These are phyloP conservation scores for Diarsia mendica DNA, from an alignment of 2,888 invertebrate genomes.

Conservation along the genomic window DNA sequence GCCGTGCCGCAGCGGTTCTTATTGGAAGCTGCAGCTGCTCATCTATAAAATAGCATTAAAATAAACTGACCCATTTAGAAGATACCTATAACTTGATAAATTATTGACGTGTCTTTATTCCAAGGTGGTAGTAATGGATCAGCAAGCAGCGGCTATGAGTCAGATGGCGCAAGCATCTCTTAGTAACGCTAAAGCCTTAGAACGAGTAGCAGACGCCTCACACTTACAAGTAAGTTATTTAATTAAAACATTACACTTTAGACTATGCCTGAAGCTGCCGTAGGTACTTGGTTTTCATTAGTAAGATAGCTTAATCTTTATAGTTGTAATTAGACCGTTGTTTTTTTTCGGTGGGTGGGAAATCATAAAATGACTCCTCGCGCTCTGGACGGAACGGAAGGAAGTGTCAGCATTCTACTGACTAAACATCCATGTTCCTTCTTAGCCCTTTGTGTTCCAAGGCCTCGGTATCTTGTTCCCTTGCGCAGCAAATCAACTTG, in stretches of 20 bases:
- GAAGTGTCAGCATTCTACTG: no score
- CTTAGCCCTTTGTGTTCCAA: no score
- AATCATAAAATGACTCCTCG: no score
- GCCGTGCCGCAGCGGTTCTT: background rate
- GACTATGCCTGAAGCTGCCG: background rate
- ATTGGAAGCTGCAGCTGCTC: background rate
- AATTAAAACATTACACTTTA: background rate
- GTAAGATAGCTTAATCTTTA: background rate
- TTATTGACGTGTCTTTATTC: background rate
- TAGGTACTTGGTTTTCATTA: background rate
- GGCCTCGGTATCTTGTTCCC: no score
- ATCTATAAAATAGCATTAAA: background rate
- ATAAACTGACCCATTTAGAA: background rate
- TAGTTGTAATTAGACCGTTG: background rate
- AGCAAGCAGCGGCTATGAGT: conserved; percentile 80
- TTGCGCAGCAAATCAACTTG: no score
- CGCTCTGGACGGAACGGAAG: no score
- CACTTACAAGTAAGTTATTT: conserved; percentile 78
- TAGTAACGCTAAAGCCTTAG: conserved; percentile 80
- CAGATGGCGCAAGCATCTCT: conserved; percentile 82
- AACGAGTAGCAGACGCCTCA: conserved; percentile 83
- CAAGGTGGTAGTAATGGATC: conserved; percentile 84
- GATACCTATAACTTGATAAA: background rate
- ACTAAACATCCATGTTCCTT: no score
- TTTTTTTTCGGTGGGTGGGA: no score